These are phyloP conservation scores for Drosophila longiperda DNA, from an alignment of 2,888 invertebrate species.

Conservation along the genomic window DNA sequence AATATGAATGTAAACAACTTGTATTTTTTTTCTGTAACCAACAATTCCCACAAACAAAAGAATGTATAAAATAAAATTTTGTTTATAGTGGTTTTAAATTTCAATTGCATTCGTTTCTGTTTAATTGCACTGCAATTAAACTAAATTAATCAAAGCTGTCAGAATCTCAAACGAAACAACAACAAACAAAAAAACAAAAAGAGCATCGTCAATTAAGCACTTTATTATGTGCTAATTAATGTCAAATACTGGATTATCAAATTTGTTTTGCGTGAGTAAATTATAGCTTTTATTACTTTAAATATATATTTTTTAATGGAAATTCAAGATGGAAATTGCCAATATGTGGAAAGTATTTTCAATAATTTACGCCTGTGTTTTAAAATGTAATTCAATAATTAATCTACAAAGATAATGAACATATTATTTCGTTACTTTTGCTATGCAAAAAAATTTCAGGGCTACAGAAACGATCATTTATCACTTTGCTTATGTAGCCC, in stretches of 20 bases:
- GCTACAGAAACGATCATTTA: slow-evolving; percentile 5
- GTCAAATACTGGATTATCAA: slow-evolving; percentile 15
- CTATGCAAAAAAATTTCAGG: background rate
- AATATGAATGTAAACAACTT: background rate
- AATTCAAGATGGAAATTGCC: background rate
- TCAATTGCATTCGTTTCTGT: slow-evolving; percentile 49
- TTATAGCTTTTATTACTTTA: background rate
- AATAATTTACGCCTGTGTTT: background rate
- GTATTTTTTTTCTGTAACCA: background rate
- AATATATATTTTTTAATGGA: background rate
- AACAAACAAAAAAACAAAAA: background rate
- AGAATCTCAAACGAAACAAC: background rate
- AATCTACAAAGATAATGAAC: background rate
- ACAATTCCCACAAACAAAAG: slow-evolving; percentile 1
- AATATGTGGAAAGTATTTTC: background rate
- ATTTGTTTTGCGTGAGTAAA: slow-evolving; percentile 2
- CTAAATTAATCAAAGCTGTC: slow-evolving; percentile 41
- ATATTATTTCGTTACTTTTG: too few species aligned
- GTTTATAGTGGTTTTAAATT: slow-evolving; percentile 36
- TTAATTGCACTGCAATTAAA: slow-evolving; percentile 67
- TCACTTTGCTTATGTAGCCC: background rate
- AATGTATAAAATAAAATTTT: background rate
- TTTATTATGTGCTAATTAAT: slow-evolving; percentile 43
- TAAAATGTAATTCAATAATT: background rate
- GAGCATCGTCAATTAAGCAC: slow-evolving; percentile 11